These are phyloP conservation scores for Scylla paramamosain DNA, from an alignment of 1,140 invertebrate species.

Conservation along the genomic window DNA sequence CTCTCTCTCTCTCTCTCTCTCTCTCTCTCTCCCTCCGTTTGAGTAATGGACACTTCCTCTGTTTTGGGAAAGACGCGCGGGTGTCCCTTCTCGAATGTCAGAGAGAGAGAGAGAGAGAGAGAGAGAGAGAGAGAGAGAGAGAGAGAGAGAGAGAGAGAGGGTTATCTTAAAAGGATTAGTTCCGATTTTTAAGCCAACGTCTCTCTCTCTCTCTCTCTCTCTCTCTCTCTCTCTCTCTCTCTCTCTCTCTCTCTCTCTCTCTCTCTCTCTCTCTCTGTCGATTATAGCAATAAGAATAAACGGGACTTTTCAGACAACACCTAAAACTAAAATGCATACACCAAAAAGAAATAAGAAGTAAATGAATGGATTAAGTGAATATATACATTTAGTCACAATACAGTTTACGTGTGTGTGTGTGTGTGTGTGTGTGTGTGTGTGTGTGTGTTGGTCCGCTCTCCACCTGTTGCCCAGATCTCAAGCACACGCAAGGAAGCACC, in stretches of 20 bases:
- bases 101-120: neutral
- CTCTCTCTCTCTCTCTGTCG: neutral
- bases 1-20: neutral
- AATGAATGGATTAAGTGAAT: too few relatives aligned
- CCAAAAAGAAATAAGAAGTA: too few relatives aligned
- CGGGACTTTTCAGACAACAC: too few relatives aligned
- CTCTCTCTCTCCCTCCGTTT: neutral
- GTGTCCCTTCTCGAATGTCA: neutral
- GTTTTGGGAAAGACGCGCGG: neutral
- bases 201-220: constrained; percentile 1
- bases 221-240: constrained; percentile 11
- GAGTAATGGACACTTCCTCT: constrained; percentile 1
- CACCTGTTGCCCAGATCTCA: too few relatives aligned
- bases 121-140: neutral
- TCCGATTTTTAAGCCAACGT: neutral
- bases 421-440: too few relatives aligned
- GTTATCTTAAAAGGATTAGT: neutral
- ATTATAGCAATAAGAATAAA: too few relatives aligned
- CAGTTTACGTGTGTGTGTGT: too few relatives aligned
- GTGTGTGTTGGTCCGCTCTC: too few relatives aligned
- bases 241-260: neutral
- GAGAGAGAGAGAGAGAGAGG: neutral
- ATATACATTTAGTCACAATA: too few relatives aligned
- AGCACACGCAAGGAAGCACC: too few relatives aligned
- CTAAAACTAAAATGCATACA: too few relatives aligned